These are phyloP conservation scores for Drosophila macrospina DNA, from an alignment of 2,888 invertebrate genomes.

Conservation along the genomic window DNA sequence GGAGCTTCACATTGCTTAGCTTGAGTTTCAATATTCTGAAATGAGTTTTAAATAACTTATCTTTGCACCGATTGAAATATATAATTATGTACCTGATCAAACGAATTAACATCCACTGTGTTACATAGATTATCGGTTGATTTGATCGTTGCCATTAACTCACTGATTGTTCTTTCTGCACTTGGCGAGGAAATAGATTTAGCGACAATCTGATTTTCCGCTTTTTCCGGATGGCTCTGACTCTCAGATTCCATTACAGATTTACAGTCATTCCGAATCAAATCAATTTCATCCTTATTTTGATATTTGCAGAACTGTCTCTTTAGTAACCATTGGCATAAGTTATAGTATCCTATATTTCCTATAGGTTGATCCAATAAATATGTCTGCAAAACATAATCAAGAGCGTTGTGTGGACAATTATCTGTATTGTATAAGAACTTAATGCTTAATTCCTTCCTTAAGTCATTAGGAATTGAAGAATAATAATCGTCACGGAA, in stretches of 20 bases:
- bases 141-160: neutral
- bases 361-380: neutral
- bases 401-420: neutral
- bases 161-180: neutral
- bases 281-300: neutral
- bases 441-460: neutral
- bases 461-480: neutral
- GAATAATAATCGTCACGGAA: neutral
- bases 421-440: neutral
- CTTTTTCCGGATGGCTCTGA: neutral
- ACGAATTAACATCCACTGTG: neutral
- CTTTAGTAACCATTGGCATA: neutral
- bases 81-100: neutral
- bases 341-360: neutral
- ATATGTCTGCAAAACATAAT: neutral
- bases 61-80: neutral
- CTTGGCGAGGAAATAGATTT: neutral
- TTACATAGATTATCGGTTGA: neutral
- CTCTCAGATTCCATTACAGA: neutral
- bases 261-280: neutral
- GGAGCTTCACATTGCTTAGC: no score
- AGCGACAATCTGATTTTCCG: neutral
- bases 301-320: neutral
- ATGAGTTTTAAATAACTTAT: neutral
- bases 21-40: neutral